Percentiles rank a stretch among this genome's conserved stretches.
Conservation (phyloP, 2,888 invertebrate species). For the Latrodectus hesperus region DNA sequence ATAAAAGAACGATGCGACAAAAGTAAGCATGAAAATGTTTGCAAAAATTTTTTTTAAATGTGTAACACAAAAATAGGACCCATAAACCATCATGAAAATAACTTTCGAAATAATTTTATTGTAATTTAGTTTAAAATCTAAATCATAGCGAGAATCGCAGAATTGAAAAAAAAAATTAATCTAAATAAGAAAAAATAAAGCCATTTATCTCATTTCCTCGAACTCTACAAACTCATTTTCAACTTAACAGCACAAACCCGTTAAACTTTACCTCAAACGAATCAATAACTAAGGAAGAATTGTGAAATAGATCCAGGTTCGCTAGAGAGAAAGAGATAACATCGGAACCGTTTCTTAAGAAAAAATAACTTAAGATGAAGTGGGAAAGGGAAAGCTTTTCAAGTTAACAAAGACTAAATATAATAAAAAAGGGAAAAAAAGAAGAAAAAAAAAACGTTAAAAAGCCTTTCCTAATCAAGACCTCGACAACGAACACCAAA, state of each 20-base stretch:
- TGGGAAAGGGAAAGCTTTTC: background rate
- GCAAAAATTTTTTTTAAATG: too few species aligned
- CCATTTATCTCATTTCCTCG: background rate
- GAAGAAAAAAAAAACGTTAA: background rate
- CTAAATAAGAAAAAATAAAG: background rate
- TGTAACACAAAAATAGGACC: too few species aligned
- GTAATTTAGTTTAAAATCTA: too few species aligned
- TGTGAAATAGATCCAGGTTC: background rate
- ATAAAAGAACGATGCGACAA: too few species aligned
- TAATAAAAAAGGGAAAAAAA: conserved; percentile 1
- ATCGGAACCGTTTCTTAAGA: background rate
- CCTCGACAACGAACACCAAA: conserved; percentile 51
- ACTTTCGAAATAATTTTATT: too few species aligned
- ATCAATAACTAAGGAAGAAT: background rate
- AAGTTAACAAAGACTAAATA: conserved; percentile 13
- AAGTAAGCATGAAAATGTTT: too few species aligned
- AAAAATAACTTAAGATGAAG: background rate
- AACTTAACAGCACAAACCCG: background rate
- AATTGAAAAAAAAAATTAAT: too few species aligned
- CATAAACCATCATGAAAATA: too few species aligned
- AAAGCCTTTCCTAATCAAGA: conserved; percentile 51
- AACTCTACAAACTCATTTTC: conserved; percentile 1
- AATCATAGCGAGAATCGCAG: too few species aligned
- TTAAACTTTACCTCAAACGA: background rate
- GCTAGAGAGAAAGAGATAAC: background rate